A percentile compares a stretch with the other conserved stretches of the same genome.
These are phyloP conservation scores for Mesoligia furuncula DNA, from an alignment of 2,888 invertebrate species.

Conservation along the genomic window DNA sequence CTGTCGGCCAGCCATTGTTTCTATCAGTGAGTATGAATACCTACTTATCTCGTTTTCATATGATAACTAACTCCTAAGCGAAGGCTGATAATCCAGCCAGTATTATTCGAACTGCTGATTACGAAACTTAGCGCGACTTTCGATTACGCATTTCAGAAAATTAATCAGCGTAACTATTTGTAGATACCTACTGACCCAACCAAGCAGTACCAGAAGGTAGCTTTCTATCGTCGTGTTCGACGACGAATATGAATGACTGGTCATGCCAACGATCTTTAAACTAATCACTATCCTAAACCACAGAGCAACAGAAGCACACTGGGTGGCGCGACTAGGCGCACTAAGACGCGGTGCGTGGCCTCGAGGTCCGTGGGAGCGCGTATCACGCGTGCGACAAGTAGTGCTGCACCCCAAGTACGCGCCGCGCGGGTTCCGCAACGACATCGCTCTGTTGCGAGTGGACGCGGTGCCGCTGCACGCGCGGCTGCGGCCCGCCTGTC, in stretches of 20 bases:
- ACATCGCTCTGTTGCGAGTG: slow-evolving; percentile 93
- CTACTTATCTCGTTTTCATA: not conserved
- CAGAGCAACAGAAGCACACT: slow-evolving; percentile 93
- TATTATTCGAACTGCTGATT: not conserved
- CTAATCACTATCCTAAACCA: slow-evolving; percentile 1
- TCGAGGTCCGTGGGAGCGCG: slow-evolving; percentile 94
- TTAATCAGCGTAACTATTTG: not conserved
- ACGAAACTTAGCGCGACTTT: not conserved
- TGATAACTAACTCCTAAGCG: not conserved
- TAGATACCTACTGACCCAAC: not conserved
- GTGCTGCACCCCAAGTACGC: slow-evolving; percentile 94
- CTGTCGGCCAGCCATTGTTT: slow-evolving; percentile 96
- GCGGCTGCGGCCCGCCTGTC: slow-evolving; percentile 85
- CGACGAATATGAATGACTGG: not conserved
- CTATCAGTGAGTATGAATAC: slow-evolving; percentile 91
- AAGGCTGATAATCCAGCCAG: not conserved
- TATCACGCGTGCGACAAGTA: slow-evolving; percentile 91
- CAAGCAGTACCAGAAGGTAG: not conserved
- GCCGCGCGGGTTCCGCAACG: slow-evolving; percentile 94
- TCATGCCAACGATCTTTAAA: not conserved
- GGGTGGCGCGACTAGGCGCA: slow-evolving; percentile 95
- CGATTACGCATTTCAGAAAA: not conserved
- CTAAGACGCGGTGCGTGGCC: slow-evolving; percentile 93
- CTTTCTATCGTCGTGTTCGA: not conserved
- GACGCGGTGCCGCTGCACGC: slow-evolving; percentile 90